Evolutionary conservation across 2,888 invertebrate genomes (phyloP).

Genomic region (Cephus pulcher): DNA sequence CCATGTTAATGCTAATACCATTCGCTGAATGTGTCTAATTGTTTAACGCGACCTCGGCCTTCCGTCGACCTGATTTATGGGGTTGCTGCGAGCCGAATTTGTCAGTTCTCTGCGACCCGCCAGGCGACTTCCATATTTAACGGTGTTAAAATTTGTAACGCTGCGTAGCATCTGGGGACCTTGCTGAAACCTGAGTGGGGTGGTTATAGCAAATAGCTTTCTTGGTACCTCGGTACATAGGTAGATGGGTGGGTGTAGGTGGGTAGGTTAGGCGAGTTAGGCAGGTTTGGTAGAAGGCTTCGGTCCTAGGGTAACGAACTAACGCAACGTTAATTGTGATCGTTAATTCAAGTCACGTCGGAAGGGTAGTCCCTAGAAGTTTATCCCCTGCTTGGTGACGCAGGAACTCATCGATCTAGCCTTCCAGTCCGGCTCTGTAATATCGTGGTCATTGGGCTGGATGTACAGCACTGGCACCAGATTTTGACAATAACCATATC

Average conservation of each 20-base stretch:
- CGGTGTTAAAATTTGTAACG: slow-evolving; percentile 24
- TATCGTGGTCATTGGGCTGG: slow-evolving; percentile 31
- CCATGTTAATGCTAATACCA: not conserved
- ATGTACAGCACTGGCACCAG: not conserved
- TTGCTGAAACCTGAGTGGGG: slow-evolving; percentile 1
- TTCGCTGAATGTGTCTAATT: slow-evolving; percentile 1
- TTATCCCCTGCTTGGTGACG: slow-evolving; percentile 36
- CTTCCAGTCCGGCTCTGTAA: slow-evolving; percentile 26
- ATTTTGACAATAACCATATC: not conserved
- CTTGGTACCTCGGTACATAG: not conserved
- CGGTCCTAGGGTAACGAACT: slow-evolving; percentile 21
- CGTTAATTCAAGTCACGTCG: slow-evolving; percentile 54
- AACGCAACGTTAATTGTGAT: slow-evolving; percentile 49
- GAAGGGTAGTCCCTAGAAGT: slow-evolving; percentile 38
- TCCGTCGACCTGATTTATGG: slow-evolving; percentile 13
- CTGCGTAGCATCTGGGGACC: slow-evolving; percentile 21
- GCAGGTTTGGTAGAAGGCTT: not conserved
- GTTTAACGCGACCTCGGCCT: not conserved
- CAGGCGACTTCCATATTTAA: slow-evolving; percentile 23
- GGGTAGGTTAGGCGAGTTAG: not conserved
- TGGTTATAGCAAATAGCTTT: not conserved
- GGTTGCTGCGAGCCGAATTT: slow-evolving; percentile 19
- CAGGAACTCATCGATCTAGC: slow-evolving; percentile 41
- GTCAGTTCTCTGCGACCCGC: slow-evolving; percentile 11
- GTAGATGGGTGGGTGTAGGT: not conserved